Base-by-base conservation (phyloP, 2,888 invertebrate genomes). In the Calameuta idolon region DNA sequence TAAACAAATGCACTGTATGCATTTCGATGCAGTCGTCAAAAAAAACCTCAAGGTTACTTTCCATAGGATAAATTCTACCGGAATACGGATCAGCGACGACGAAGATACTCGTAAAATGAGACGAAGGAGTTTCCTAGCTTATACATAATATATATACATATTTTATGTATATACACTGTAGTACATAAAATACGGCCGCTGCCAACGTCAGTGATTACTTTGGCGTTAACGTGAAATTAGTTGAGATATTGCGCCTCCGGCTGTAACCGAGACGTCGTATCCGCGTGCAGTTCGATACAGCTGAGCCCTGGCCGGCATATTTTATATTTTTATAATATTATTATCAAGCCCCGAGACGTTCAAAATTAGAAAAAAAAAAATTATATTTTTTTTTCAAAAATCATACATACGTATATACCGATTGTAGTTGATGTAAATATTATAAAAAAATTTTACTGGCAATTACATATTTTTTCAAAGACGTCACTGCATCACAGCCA, bases 281-380 rank as follows among this genome's bases (percentile, higher is more conserved):
- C 71, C 33, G 23, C 55, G 15, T 33, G 15, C 71, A 11, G 74
- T 79, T 81, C 77, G 79, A 79, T 82, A 80, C 77, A 75, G 73
- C 77, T 69, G 73, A 34, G 35, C 33, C 82, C 79, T 79, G 80
- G 71, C 69, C 68, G 79, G 77, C 78, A 79, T 78, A 79, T 80
- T 74, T 79, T 79, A 81, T 81, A 80, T 74, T 80, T 78, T 80
- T 75, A 55, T 23, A 5, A 81, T 79, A 79, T 77, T 81, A 78
- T 81, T 79, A 83, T 80, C 79, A 79, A 84, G 82, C 79, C 81
- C 80, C 75, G 78, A 81, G 75, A 81, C 69, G 77, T 78, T 77
- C 0, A 35, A 35, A 35, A 35, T 35, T 35, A 35, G 3, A 0
- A 3, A 3, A 12, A 35, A 35, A 35, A 35, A 35, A 35, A 11